A percentile compares a stretch with the other conserved stretches of the same genome.
These are phyloP conservation scores for Salmo trutta DNA, from an alignment of 2,797 vertebrate genomes.

Conservation along the genomic window DNA sequence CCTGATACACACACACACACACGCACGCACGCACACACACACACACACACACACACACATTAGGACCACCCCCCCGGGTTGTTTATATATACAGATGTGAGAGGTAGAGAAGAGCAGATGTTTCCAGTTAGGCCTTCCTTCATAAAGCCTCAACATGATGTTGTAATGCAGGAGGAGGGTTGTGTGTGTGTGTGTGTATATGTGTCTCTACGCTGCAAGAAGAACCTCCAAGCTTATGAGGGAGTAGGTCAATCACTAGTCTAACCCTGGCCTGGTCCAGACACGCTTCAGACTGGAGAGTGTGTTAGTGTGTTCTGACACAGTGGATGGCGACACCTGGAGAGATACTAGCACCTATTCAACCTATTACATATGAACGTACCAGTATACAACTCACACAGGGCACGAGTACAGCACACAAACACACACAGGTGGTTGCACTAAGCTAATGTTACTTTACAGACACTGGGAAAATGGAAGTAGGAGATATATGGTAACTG, in stretches of 20 bases:
- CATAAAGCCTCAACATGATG: neutral
- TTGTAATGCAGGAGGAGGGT: neutral
- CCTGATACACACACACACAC: constrained; percentile 19
- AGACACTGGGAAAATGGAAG: neutral
- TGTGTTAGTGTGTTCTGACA: too few relatives aligned
- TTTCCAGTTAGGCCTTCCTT: neutral
- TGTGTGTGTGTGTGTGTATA: neutral
- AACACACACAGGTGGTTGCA: neutral
- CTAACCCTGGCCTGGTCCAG: neutral
- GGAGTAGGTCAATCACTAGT: constrained; percentile 5
- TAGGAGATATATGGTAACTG: neutral
- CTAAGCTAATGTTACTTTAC: neutral
- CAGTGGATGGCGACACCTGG: too few relatives aligned
- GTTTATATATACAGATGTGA: neutral
- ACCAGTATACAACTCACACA: too few relatives aligned
- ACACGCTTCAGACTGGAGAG: neutral
- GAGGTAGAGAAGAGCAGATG: neutral
- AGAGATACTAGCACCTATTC: too few relatives aligned
- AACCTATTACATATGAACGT: too few relatives aligned
- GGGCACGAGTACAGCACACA: too few relatives aligned
- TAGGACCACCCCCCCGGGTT: neutral
- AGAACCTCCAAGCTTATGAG: neutral
- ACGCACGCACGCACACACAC: neutral
- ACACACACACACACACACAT: neutral
- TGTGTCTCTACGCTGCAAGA: neutral